Conservation (phyloP, 2,797 vertebrate species). For the Nothura maculosa region DNA sequence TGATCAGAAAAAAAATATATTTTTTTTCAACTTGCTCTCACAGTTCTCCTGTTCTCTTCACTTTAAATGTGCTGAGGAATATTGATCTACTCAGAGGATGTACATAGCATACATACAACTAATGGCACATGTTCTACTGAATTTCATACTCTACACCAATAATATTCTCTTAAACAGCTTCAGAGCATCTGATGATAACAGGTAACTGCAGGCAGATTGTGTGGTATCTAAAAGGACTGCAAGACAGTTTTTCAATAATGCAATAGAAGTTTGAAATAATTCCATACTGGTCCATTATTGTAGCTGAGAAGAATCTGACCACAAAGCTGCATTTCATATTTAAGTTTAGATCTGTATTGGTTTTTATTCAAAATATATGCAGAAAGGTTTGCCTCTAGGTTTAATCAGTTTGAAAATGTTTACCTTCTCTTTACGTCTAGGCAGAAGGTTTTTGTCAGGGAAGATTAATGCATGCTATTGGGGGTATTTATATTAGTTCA, state of each 20-base stretch:
- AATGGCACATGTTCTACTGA: neutral
- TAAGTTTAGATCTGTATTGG: neutral
- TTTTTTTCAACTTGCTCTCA: neutral
- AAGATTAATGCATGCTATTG: conserved; percentile 24
- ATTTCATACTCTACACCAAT: neutral
- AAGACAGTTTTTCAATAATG: neutral
- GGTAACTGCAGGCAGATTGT: neutral
- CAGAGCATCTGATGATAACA: neutral
- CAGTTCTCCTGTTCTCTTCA: neutral
- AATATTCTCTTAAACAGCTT: accelerated
- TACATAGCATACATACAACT: accelerated
- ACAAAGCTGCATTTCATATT: neutral
- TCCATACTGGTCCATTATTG: accelerated
- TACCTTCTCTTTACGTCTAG: neutral
- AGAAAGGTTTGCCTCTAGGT: neutral
- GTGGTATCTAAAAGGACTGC: neutral
- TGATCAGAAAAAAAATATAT: neutral
- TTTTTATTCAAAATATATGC: neutral
- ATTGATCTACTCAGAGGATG: neutral
- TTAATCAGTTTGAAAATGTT: conserved; percentile 13
- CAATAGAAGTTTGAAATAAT: neutral
- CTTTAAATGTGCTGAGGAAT: accelerated
- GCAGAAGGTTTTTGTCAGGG: neutral
- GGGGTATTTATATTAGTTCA: conserved; percentile 23
- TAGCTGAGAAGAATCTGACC: neutral